Evolutionary conservation across 2,797 vertebrate genomes (phyloP), one percentile per base, ranked within the genome.

Genomic region (Falco novaeseelandiae): DNA sequence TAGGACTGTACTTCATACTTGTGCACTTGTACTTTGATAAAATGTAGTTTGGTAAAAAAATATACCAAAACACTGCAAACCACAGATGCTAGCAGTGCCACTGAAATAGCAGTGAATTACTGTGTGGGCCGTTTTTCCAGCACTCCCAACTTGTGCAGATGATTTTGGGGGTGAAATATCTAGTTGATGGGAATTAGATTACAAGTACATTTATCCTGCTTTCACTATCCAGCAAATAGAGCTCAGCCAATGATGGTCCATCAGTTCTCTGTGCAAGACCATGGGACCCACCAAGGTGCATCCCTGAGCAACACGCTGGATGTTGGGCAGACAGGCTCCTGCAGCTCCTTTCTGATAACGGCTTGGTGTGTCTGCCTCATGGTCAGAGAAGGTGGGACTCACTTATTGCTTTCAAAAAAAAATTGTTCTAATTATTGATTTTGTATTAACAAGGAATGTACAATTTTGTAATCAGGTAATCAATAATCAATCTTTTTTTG

Each of bases 201-300:
- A 15, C 0, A 3, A 54, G 18, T 5, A 27, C 14, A 4, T 80
- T 61, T 12, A 42, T n/a, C 52, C 44, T 52, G 44, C 26, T 26
- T 32, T 54, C 42, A 7, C 8, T 9, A 38, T 38, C 38, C 38
- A 26, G 65, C 34, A 66, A 62, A 32, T 1, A 36, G 36, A 36
- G 22, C 30, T 18, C 65, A 51, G 9, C 7, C 18, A 13, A 9
- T 2, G 21, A 6, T 11, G 15, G 19, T 4, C 22, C 34, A 1
- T 34, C 49, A 29, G 36, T 2, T 59, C 51, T 46, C 34, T 13
- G 58, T 10, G 67, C 71, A 59, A 46, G 61, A 51, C 1, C 10
- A 7, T 1, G 10, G 42, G 12, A 16, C 1, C 6, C 36, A 29
- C 6, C 0, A 2, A 22, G 20, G 44, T 2, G 2, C 13, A 10